These are phyloP conservation scores for Perdita meconis DNA, from an alignment of 2,888 invertebrate genomes.

Conservation along the genomic window DNA sequence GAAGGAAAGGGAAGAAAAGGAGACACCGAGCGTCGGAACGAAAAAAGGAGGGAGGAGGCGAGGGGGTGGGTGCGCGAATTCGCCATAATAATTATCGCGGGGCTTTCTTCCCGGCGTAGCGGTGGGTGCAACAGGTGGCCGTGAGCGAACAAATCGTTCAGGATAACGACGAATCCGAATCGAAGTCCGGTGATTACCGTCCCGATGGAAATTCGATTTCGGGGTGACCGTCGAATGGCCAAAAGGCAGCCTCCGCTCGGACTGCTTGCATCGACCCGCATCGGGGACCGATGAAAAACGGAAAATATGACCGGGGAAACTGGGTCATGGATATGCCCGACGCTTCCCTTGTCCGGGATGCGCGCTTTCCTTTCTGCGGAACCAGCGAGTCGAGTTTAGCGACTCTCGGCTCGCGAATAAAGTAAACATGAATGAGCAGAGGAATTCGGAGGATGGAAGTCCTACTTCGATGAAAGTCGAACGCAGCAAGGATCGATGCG, in stretches of 20 bases:
- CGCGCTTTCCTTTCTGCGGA: conserved; percentile 38
- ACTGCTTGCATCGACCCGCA: conserved; percentile 37
- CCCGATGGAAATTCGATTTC: conserved; percentile 70
- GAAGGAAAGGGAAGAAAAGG: conserved; percentile 10
- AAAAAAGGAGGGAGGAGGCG: conserved; percentile 20
- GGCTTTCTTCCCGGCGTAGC: conserved; percentile 62
- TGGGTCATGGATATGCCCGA: conserved; percentile 48
- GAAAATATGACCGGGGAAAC: conserved; percentile 24
- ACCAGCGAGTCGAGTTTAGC: conserved; percentile 8
- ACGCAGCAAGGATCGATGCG: conserved; percentile 6
- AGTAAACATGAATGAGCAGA: conserved; percentile 3
- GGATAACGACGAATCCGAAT: conserved; percentile 76
- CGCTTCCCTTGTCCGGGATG: conserved; percentile 37
- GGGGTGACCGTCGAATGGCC: conserved; percentile 58
- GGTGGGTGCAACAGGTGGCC: conserved; percentile 74
- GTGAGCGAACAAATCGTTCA: conserved; percentile 76
- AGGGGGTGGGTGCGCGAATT: conserved; percentile 46
- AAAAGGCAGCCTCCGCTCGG: conserved; percentile 52
- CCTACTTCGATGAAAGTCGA: conserved; percentile 10
- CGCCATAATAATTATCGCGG: conserved; percentile 74
- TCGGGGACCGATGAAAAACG: conserved; percentile 35
- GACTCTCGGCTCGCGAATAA: conserved; percentile 11
- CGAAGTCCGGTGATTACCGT: conserved; percentile 71
- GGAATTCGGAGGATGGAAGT: conserved; percentile 1
- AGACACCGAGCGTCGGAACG: background rate